Base-by-base conservation (phyloP, 2,888 invertebrate species). In the Synanthedon myopaeformis region DNA sequence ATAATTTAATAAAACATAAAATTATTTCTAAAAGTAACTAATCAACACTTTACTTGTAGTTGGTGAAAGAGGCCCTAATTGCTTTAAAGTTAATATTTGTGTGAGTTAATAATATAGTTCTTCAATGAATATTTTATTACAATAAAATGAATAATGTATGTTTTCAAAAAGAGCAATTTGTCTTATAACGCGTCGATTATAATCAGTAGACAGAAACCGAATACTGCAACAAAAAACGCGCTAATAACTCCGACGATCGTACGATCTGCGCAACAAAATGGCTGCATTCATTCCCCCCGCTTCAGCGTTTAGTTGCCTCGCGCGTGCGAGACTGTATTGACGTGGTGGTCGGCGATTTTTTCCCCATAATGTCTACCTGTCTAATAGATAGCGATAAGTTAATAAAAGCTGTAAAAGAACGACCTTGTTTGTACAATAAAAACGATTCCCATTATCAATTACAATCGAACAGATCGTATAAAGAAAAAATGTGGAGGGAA, bases 401-500 rank as follows among this genome's bases (percentile, higher is more conserved):
- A 4, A 79, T 80, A 13, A 56, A 63, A 19, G 68, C 78, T 0
- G 66, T 79, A 14, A 74, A 72, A 59, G 62, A 59, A 4, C 66
- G 75, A 0, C 72, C 73, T 0, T 66, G 69, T 3, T 56, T 80
- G 52, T 79, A 76, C 58, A 68, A 71, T 52, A 75, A 67, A 51
- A 66, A 64, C 11, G 70, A 76, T 50, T 57, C 12, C 3, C 23
- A 17, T 10, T 49, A 49, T 49, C 23, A 45, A 45, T 13, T 45
- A 14, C 67, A 0, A 28, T 49, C 41, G 41, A 53, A 49, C 12
- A 35, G 14, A 12, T n/a, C 8, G 28, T 49, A 8, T 49, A 63
- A 64, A 51, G 74, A 69, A 11, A 65, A 65, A 51, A 55, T 76
- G 54, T 80, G 79, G 79, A 61, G 61, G 8, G 76, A 74, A 14